A percentile compares a stretch with the other conserved stretches of the same genome.
These are phyloP conservation scores for Poecilus cupreus DNA, from an alignment of 2,888 invertebrate species.

Conservation along the genomic window DNA sequence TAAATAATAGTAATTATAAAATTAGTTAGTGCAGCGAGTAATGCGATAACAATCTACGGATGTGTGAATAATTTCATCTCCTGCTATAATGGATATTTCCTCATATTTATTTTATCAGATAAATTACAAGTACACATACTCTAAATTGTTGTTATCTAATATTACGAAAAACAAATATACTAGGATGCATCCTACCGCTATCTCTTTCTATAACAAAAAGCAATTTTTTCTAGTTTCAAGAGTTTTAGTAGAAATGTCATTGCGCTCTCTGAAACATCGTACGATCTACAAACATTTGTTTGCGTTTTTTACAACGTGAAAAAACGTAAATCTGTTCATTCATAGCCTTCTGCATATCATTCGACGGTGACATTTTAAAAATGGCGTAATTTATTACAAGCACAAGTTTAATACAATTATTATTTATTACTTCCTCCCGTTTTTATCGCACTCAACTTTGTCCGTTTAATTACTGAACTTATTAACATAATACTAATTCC, in stretches of 20 bases:
- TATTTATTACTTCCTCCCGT: not conserved
- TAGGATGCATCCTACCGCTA: not conserved
- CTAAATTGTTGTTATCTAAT: too few species aligned
- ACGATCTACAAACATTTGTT: not conserved
- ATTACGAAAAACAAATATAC: too few species aligned
- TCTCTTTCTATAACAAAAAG: too few species aligned
- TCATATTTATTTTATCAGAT: not conserved
- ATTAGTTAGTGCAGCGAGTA: not conserved
- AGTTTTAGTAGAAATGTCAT: not conserved
- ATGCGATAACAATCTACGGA: conserved; percentile 17
- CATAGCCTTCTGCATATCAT: not conserved
- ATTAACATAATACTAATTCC: not conserved
- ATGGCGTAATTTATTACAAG: not conserved
- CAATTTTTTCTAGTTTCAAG: not conserved
- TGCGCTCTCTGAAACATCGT: not conserved
- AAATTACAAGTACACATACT: not conserved
- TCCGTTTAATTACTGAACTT: not conserved
- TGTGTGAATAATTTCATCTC: conserved; percentile 6
- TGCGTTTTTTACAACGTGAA: not conserved
- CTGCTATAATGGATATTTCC: conserved; percentile 12
- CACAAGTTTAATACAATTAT: not conserved
- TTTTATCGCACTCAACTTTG: not conserved
- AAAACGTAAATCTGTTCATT: not conserved
- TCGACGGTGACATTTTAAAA: not conserved
- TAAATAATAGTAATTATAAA: not conserved